Evolutionary conservation across 2,888 invertebrate species (phyloP).

Genomic region (Timema cristinae): DNA sequence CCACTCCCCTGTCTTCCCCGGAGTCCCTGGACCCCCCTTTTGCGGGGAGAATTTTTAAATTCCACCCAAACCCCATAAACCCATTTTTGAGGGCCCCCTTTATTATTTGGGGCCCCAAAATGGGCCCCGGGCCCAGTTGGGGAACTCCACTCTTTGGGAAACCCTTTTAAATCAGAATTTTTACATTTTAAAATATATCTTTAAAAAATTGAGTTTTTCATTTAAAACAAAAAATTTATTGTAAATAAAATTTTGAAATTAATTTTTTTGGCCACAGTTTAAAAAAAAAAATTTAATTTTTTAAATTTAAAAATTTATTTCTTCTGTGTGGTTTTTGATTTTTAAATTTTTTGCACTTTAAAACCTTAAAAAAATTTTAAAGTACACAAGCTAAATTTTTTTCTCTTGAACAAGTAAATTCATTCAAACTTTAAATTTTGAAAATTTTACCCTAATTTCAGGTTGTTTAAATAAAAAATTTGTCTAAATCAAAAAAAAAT

Average conservation of each 20-base stretch:
- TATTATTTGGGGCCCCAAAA: conserved; percentile 77
- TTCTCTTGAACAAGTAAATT: too few species aligned
- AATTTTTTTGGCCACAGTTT: too few species aligned
- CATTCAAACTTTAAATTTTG: too few species aligned
- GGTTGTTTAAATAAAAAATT: too few species aligned
- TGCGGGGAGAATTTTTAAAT: conserved; percentile 99
- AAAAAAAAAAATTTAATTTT: too few species aligned
- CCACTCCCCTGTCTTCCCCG: conserved; percentile 91
- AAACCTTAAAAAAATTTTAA: too few species aligned
- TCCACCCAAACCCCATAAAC: conserved; percentile 89
- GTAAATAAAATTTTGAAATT: conserved; percentile 3
- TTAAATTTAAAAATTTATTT: too few species aligned
- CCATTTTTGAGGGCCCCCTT: conserved; percentile 89
- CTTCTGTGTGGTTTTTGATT: too few species aligned
- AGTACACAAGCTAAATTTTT: too few species aligned
- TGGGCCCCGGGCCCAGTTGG: conserved; percentile 75
- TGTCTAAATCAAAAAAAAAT: too few species aligned
- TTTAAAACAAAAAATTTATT: not conserved
- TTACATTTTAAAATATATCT: conserved; percentile 12
- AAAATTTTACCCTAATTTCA: too few species aligned
- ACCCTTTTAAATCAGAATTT: conserved; percentile 45
- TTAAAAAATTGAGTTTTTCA: not conserved
- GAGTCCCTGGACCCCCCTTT: conserved; percentile 93
- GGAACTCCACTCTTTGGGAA: conserved; percentile 67
- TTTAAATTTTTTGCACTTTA: too few species aligned